Base-by-base conservation (phyloP, 2,888 invertebrate species). In the Lissocephala sabroskyi region DNA sequence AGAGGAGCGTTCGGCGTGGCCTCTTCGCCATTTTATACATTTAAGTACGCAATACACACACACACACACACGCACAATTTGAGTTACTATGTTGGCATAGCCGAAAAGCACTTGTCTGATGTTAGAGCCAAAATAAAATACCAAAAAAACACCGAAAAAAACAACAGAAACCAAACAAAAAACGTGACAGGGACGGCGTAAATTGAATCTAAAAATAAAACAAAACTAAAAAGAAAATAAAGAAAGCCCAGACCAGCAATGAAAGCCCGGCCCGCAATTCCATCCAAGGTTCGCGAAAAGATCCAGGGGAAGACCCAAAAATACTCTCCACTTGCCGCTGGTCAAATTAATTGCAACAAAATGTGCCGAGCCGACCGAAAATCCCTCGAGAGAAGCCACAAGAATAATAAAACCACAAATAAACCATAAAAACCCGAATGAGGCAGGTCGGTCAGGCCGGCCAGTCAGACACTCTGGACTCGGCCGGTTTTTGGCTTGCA, bases 31-130 rank as follows among this genome's bases (percentile, higher is more conserved):
- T 35, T 35, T 35, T 37, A 19, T 62, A 52, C 62, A 59, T 62
- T 62, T 63, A 62, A 62, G 62, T 59, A 62, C 62, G 62, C 59
- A 49, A 62, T 62, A 53, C 59, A 62, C 42, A 61, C 61, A 64
- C 11, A 11, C 4, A 3, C 11, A n/a, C 10, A 30, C 6, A n/a
- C 30, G 3, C 5, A 30, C 19, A n/a, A 37, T 37, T 33, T 33
- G 3, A 16, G 13, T 37, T 37, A 18, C 37, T 19, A n/a, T 19
- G 36, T 37, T 18, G 17, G 36, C 13, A 35, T 14, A 16, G 5
- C 13, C 44, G 4, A n/a, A n/a, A n/a, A 23, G 40, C 46, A 41
- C 46, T 46, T 46, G 41, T 41, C 33, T 41, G 28, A 46, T 46
- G 46, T 46, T 46, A 48, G 41, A 50, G 46, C 49, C 50, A 48